Conservation (phyloP, 1,140 invertebrate genomes). For the Gryon sp. region DNA sequence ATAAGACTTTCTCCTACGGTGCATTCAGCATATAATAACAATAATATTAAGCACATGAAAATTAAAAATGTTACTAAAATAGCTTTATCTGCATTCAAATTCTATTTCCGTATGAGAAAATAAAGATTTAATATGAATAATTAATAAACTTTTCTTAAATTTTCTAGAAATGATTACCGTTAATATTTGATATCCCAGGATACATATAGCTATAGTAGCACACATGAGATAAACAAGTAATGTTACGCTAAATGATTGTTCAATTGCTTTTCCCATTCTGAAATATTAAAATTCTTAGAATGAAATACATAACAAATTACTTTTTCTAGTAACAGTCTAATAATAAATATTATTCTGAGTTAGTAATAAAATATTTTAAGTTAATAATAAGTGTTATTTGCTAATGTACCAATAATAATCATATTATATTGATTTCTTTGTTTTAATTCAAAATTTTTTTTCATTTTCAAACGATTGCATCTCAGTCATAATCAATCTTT, state of each 20-base stretch:
- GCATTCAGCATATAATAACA: conserved; percentile 67
- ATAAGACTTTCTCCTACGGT: conserved; percentile 67
- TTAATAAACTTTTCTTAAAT: too few species aligned
- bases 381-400: too few species aligned
- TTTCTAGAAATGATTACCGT: conserved; percentile 38
- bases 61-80: conserved; percentile 65
- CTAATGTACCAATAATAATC: too few species aligned
- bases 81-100: conserved; percentile 62
- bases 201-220: conserved; percentile 67
- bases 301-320: too few species aligned
- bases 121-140: conserved; percentile 1
- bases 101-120: conserved; percentile 54
- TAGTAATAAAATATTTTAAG: conserved; percentile 5
- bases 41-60: conserved; percentile 67
- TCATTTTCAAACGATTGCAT: too few species aligned
- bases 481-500: too few species aligned
- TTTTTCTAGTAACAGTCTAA: too few species aligned
- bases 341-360: too few species aligned
- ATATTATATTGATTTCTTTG: too few species aligned
- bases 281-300: conserved; percentile 45
- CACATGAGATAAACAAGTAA: conserved; percentile 67
- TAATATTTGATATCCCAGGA: conserved; percentile 72
- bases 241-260: conserved; percentile 66
- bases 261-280: conserved; percentile 68
- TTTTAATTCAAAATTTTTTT: too few species aligned